Conservation (phyloP, 2,888 invertebrate genomes). For the Aricia artaxerxes region DNA sequence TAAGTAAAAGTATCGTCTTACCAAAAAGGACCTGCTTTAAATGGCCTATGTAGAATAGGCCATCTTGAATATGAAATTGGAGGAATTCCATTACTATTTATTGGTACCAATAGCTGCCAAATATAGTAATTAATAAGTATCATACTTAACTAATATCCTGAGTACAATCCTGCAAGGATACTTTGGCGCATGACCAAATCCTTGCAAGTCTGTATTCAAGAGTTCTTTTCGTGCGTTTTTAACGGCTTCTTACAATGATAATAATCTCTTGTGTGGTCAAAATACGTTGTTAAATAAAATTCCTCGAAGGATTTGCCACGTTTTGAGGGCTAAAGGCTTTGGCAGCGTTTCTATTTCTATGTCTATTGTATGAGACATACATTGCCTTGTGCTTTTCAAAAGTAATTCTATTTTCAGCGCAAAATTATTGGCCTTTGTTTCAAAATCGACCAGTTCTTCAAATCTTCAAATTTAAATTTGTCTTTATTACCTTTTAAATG, state of each 20-base stretch:
- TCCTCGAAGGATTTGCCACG: neutral
- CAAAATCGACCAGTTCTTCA: no score
- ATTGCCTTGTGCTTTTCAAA: neutral
- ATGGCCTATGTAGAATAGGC: neutral
- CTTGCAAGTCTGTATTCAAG: neutral
- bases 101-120: constrained; percentile 19
- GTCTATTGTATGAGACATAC: constrained; percentile 5
- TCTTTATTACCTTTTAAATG: no score
- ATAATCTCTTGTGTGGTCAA: neutral
- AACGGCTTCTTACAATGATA: neutral
- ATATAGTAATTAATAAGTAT: neutral
- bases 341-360: constrained; percentile 11
- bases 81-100: constrained; percentile 13
- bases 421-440: neutral
- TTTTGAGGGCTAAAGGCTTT: constrained; percentile 16
- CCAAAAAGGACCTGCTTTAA: neutral
- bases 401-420: neutral
- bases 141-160: neutral
- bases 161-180: neutral
- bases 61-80: neutral
- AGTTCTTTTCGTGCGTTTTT: neutral
- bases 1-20: neutral
- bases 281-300: neutral
- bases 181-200: neutral
- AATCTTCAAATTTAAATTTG: no score